Evolutionary conservation across 2,888 invertebrate species (phyloP), one percentile per base, ranked within the genome.

Genomic region (Drosophila quasianomalipes): DNA sequence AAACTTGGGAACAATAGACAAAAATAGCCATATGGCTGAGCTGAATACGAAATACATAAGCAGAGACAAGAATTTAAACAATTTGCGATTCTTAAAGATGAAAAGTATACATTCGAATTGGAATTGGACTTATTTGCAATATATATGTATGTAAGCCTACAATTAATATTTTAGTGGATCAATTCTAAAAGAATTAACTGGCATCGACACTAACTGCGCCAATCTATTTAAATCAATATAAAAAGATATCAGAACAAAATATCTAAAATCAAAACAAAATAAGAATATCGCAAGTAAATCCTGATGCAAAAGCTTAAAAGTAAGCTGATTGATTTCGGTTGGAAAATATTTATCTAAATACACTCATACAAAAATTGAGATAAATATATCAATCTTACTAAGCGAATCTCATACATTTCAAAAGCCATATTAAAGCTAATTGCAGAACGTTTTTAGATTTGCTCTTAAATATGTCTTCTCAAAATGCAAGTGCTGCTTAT

Each of bases 11-110:
- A 76, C 73, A 67, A 70, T 73, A 62, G 64, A 73, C 65, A 62
- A 47, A 49, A 44, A 44, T n/a, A 35, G 59, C 64, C 79, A 70
- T 79, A 79, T 79, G 76, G 52, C 33, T 54, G 41, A n/a, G 60
- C 39, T 67, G 28, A 66, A 62, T 58, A 33, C 22, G 55, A 58
- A 53, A 54, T 16, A 16, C 49, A 41, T 22, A 22, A 10, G 16
- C 30, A 22, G n/a, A n/a, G 1, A 12, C 14, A 4, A 9, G 5
- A 16, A 47, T 47, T 22, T 22, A 26, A 26, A 1, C 7, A 26
- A 9, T 26, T 44, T 12, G 3, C 2, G 7, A 44, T n/a, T 44
- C 6, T n/a, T 10, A 9, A 26, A 26, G 26, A 16, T 7, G 47
- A 1, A 14, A 47, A 16, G 16, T 16, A 9, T 19, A 19, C 5